These are phyloP conservation scores for Halocynthia roretzi DNA, from an alignment of 23 tunicate species.

Conservation along the genomic window DNA sequence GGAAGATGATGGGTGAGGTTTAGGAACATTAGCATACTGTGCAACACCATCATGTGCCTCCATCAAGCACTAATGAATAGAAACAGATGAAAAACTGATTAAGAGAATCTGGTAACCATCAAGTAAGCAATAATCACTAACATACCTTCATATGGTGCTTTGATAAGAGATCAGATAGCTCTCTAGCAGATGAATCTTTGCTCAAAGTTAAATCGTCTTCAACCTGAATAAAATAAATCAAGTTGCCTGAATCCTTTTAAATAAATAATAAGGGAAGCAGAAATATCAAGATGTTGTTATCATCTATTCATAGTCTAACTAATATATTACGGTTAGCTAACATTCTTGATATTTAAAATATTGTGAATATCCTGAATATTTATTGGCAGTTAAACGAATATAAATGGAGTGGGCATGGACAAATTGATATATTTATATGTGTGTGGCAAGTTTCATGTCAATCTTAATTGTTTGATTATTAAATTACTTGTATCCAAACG, in stretches of 20 bases:
- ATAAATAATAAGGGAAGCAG: background rate
- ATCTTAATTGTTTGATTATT: too few relatives aligned
- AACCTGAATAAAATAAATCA: conserved; percentile 28
- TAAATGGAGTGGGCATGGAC: too few relatives aligned
- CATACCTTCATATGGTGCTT: conserved; percentile 53
- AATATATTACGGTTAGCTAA: too few relatives aligned
- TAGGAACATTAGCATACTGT: conserved; percentile 19
- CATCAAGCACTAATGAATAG: conserved; percentile 38
- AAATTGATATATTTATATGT: too few relatives aligned
- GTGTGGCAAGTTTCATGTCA: too few relatives aligned
- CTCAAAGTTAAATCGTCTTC: conserved; percentile 40
- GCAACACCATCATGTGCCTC: conserved; percentile 79
- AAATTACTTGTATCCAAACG: too few relatives aligned
- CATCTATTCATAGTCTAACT: too few relatives aligned
- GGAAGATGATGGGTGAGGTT: conserved; percentile 24
- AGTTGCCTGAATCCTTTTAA: background rate
- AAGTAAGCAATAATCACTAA: background rate
- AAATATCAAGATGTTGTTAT: too few relatives aligned
- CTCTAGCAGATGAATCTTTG: conserved; percentile 32
- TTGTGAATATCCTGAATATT: too few relatives aligned
- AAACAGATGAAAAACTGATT: background rate
- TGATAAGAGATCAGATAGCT: conserved; percentile 32
- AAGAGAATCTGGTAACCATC: background rate
- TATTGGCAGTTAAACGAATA: too few relatives aligned
- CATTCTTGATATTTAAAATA: too few relatives aligned